Evolutionary conservation across 2,797 vertebrate genomes (phyloP), one percentile per base, ranked within the genome.

Genomic region (Hoplostethus mediterraneus): DNA sequence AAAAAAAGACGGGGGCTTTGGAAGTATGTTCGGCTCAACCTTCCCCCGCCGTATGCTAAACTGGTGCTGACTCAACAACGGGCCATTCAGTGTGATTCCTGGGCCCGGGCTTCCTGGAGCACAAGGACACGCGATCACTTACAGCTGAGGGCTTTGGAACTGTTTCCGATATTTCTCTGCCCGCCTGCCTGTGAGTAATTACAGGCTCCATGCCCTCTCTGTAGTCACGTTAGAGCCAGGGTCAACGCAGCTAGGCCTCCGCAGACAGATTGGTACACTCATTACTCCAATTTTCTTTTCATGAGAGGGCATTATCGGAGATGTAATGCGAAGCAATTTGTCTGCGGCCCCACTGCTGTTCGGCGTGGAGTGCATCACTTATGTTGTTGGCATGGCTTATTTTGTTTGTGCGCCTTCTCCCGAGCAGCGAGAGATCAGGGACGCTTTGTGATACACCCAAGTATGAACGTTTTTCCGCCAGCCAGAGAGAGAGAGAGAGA

Each of bases 11-110:
- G 21, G 38, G 63, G 38, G n/a, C n/a, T n/a, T 45, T 14, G 63
- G 63, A 25, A 54, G 42, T 9, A 38, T 31, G 57, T 51, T 55
- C 52, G 30, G 30, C 1, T 48, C 66, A 65, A 67, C 71, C 53
- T 75, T 83, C 11, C 52, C 67, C 7, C 65, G 67, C 70, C n/a
- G n/a, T 64, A n/a, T 52, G 49, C 71, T 69, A 62, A 79, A 83
- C 72, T 68, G 45, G 60, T 75, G 88, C 87, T 89, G 87, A 88
- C 79, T 90, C 85, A 80, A 84, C 87, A 70, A 45, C 28, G 13
- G 67, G 68, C 61, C 61, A 2, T 25, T 45, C 4, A 47, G 67
- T 69, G 78, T 69, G 71, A 70, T 54, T 73, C 74, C 2, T 21
- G 6, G 21, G 61, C 58, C 77, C 38, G 58, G 75, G 65, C 63